These are phyloP conservation scores for Listronotus bonariensis DNA, from an alignment of 1,140 invertebrate genomes.

Conservation along the genomic window DNA sequence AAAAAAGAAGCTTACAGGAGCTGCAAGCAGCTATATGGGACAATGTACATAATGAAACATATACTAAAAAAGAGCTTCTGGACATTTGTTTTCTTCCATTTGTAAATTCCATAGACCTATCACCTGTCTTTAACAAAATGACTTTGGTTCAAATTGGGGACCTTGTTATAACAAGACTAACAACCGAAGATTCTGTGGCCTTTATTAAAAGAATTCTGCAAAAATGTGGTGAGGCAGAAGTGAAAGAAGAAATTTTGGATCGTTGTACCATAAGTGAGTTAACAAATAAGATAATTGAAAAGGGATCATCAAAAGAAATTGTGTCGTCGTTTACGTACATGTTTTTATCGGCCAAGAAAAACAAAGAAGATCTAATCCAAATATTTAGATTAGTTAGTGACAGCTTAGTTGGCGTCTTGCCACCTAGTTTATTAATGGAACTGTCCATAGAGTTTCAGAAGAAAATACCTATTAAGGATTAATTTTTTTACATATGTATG, in stretches of 20 bases:
- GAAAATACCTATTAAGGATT: slow-evolving; percentile 23
- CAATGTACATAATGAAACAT: slow-evolving; percentile 16
- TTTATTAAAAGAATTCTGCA: slow-evolving; percentile 33
- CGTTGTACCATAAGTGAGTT: slow-evolving; percentile 4
- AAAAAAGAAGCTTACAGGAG: slow-evolving; percentile 23
- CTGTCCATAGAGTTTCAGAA: slow-evolving; percentile 8
- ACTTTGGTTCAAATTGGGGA: slow-evolving; percentile 25
- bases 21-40: slow-evolving; percentile 26
- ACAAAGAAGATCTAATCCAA: slow-evolving; percentile 17
- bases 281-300: slow-evolving; percentile 1
- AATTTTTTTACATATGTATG: neutral
- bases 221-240: slow-evolving; percentile 3
- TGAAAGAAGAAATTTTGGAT: slow-evolving; percentile 9
- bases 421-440: slow-evolving; percentile 11
- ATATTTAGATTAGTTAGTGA: slow-evolving; percentile 26
- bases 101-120: slow-evolving; percentile 26
- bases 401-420: slow-evolving; percentile 1
- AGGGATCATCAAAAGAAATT: slow-evolving; percentile 1
- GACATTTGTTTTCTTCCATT: slow-evolving; percentile 28
- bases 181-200: slow-evolving; percentile 11
- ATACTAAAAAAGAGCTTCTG: slow-evolving; percentile 23
- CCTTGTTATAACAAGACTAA: slow-evolving; percentile 23
- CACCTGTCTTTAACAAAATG: slow-evolving; percentile 19
- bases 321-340: slow-evolving; percentile 4
- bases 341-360: slow-evolving; percentile 1